Percentiles rank a stretch among this genome's conserved stretches.
phyloP scores from a whole-genome alignment of 2,113 vertebrate species.

The Datnioides undecimradiatus region DNA sequence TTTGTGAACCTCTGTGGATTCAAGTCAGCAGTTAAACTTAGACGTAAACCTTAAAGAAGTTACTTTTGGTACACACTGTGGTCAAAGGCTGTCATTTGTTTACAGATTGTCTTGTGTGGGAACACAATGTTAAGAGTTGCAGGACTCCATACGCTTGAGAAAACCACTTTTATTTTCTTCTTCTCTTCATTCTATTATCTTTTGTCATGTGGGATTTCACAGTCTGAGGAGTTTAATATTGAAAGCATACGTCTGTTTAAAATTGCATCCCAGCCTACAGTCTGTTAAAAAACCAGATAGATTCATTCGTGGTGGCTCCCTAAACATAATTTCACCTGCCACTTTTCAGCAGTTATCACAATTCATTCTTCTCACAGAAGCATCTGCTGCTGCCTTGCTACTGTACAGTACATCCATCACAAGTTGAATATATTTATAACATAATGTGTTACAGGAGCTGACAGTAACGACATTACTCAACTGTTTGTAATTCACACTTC shows the following conservation, averaged over 20 bases:
- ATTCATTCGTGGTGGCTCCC: background rate
- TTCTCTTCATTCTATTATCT: background rate
- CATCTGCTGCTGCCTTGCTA: constrained; percentile 11
- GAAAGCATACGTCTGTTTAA: background rate
- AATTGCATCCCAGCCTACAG: background rate
- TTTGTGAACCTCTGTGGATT: background rate
- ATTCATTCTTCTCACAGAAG: background rate
- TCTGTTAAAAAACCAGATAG: background rate
- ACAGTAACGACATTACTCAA: constrained; percentile 37
- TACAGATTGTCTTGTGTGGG: background rate
- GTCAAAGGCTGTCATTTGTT: constrained; percentile 19
- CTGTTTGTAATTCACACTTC: constrained; percentile 47
- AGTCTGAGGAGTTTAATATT: background rate
- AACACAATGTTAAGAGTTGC: background rate
- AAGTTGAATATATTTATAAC: constrained; percentile 46
- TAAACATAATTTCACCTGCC: background rate
- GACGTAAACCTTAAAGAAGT: background rate
- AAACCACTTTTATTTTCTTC: background rate
- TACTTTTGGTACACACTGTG: background rate
- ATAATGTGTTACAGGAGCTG: constrained; percentile 38
- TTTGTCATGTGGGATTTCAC: background rate
- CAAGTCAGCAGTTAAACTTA: background rate
- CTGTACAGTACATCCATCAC: constrained; percentile 32
- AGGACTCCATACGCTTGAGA: background rate
- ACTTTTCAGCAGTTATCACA: background rate